Conservation (phyloP, 2,113 vertebrate genomes). For the Vulpes ferrilata region DNA sequence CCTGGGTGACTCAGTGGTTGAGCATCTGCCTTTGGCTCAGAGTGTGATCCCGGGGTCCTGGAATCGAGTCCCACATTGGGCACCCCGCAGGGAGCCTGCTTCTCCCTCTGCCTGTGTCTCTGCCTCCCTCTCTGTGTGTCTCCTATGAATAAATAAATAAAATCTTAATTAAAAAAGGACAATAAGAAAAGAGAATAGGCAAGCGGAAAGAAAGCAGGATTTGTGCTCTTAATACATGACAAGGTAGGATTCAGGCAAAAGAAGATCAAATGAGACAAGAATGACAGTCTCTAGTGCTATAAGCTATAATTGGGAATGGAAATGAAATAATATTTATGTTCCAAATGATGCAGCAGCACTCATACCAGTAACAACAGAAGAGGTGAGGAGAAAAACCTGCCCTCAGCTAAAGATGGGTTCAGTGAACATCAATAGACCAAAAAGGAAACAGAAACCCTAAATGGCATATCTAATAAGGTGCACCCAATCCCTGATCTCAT, state of each 20-base stretch:
- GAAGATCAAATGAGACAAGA: fast-evolving
- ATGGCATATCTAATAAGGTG: fast-evolving
- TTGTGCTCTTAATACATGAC: fast-evolving
- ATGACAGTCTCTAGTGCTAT: fast-evolving
- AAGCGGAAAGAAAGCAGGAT: neutral
- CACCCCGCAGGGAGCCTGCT: no score
- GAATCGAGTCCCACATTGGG: no score
- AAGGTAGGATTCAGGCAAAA: neutral
- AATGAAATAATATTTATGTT: fast-evolving
- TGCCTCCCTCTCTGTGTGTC: no score
- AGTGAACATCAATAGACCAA: fast-evolving
- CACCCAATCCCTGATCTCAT: fast-evolving
- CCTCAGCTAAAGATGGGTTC: no score
- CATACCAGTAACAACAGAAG: fast-evolving
- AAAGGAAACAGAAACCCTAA: neutral
- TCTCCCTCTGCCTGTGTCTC: no score
- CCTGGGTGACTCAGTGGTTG: no score
- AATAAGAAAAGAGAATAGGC: fast-evolving
- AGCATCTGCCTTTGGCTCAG: no score
- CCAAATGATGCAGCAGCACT: fast-evolving
- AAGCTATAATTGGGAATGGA: fast-evolving
- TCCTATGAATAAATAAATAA: no score
- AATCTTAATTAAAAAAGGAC: no score
- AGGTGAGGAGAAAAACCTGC: fast-evolving
- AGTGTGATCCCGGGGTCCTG: no score